Evolutionary conservation across 2,888 invertebrate genomes (phyloP).

Genomic region (Heliconius sara): DNA sequence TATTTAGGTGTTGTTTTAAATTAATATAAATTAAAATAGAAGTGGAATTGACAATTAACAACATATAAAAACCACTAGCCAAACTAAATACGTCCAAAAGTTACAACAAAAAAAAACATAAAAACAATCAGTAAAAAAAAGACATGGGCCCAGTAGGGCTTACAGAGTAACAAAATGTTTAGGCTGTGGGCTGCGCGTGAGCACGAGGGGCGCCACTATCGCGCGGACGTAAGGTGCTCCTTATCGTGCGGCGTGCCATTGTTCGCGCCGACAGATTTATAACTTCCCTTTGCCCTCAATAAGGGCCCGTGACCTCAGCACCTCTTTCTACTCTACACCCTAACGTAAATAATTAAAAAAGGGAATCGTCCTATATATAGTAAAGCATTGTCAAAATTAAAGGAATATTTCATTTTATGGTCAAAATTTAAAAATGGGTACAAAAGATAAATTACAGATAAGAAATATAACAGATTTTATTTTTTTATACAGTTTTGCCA

Average conservation of each 20-base stretch:
- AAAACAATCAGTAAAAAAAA: not conserved
- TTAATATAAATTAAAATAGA: not conserved
- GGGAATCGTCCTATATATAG: conserved; percentile 10
- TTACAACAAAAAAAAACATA: not conserved
- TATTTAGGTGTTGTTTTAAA: not conserved
- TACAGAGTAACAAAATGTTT: conserved; percentile 32
- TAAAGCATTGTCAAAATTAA: not conserved
- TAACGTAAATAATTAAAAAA: conserved; percentile 52
- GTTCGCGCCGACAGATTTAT: conserved; percentile 83
- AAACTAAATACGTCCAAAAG: not conserved
- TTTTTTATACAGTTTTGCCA: not conserved
- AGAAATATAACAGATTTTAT: not conserved
- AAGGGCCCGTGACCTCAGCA: conserved; percentile 80
- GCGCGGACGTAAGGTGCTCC: conserved; percentile 74
- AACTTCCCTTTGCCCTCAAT: conserved; percentile 84
- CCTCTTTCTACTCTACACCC: conserved; percentile 63
- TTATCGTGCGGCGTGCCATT: conserved; percentile 82
- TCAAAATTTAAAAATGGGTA: not conserved
- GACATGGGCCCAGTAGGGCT: conserved; percentile 1
- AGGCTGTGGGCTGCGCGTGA: conserved; percentile 34
- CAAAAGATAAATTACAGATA: not conserved
- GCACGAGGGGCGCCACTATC: conserved; percentile 55
- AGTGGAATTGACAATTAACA: not conserved
- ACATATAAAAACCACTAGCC: not conserved
- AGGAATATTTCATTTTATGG: not conserved